phyloP scores from a whole-genome alignment of 2,113 vertebrate genomes.

The Sebastes fasciatus region DNA sequence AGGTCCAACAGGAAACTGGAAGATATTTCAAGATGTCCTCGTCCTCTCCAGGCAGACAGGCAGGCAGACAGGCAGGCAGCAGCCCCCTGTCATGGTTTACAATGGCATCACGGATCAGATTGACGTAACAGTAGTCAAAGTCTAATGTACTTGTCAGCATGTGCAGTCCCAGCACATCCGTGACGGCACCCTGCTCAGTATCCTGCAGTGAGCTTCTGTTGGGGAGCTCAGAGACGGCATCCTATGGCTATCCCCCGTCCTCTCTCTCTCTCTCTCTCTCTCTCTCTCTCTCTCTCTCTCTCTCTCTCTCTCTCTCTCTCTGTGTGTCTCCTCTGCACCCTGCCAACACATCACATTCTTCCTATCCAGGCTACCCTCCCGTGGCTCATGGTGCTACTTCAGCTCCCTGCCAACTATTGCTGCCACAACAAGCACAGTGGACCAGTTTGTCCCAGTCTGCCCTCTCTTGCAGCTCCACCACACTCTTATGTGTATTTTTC shows the following conservation, averaged over 20 bases:
- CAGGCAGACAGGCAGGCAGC: conserved; percentile 30
- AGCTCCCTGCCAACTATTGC: conserved; percentile 45
- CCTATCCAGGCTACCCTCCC: conserved; percentile 42
- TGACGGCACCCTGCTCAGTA: conserved; percentile 55
- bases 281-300: background rate
- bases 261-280: no score
- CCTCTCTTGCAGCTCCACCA: conserved; percentile 15
- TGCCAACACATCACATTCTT: conserved; percentile 53
- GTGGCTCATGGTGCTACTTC: conserved; percentile 49
- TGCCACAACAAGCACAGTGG: conserved; percentile 42
- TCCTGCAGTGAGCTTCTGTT: conserved; percentile 59
- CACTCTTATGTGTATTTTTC: conserved; percentile 8
- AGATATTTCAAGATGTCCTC: background rate
- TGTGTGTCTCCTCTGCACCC: conserved; percentile 47
- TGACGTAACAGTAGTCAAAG: conserved; percentile 44
- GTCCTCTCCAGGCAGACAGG: conserved; percentile 19
- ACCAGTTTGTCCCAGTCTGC: conserved; percentile 57
- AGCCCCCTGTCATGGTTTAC: conserved; percentile 30
- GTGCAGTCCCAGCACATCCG: conserved; percentile 43
- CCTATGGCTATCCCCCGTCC: conserved; percentile 28
- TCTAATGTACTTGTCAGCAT: conserved; percentile 55
- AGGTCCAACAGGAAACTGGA: background rate
- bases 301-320: conserved; percentile 16
- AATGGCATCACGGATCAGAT: conserved; percentile 26
- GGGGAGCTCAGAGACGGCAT: conserved; percentile 40